Evolutionary conservation across 2,113 vertebrate genomes (phyloP).

Genomic region (Hystrix brachyura): DNA sequence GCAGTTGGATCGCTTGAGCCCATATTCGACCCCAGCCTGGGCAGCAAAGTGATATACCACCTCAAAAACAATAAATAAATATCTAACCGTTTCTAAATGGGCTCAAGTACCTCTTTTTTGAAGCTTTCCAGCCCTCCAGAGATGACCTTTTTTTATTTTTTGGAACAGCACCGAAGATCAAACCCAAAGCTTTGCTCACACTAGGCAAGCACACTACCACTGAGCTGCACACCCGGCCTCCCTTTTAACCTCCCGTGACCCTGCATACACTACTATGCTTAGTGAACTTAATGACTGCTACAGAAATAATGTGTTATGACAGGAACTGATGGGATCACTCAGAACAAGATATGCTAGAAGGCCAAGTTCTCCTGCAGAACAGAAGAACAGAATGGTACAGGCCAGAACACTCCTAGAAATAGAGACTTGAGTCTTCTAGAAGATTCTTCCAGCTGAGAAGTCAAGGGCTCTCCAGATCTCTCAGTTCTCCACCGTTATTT

Average conservation of each 20-base stretch:
- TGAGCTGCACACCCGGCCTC: background rate
- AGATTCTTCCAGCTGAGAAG: constrained; percentile 33
- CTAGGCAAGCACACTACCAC: background rate
- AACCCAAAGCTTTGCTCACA: background rate
- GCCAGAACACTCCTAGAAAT: constrained; percentile 39
- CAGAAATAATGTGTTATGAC: background rate
- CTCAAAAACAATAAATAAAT: background rate
- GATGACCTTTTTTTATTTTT: background rate
- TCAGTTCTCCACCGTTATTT: background rate
- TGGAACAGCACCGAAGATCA: background rate
- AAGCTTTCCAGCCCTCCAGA: background rate
- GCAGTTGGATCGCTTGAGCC: background rate
- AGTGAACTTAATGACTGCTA: background rate
- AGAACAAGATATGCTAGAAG: background rate
- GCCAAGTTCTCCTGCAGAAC: background rate
- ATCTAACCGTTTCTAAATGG: background rate
- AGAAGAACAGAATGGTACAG: background rate
- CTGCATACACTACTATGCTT: background rate
- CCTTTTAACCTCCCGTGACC: background rate
- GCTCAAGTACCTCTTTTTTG: constrained; percentile 25
- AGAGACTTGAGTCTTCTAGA: constrained; percentile 28
- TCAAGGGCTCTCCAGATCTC: background rate
- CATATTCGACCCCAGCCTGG: background rate
- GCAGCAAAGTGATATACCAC: background rate
- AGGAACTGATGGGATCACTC: background rate